Percentiles rank a stretch among this genome's conserved stretches.
phyloP scores from a whole-genome alignment of 2,113 vertebrate genomes.

The Microtus richardsoni region DNA sequence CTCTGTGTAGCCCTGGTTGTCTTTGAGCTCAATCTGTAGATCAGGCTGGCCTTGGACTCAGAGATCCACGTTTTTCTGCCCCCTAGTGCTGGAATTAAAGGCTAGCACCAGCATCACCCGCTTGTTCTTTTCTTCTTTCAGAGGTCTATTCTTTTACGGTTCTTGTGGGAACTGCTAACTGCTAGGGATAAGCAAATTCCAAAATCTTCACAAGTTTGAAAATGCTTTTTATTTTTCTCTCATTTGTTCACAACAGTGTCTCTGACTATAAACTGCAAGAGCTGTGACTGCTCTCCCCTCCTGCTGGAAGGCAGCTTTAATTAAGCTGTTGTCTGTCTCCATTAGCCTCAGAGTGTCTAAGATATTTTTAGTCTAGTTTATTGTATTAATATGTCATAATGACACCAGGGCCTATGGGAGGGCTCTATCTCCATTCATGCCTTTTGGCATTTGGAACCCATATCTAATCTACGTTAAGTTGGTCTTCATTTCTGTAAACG shows the following conservation, averaged over 20 bases:
- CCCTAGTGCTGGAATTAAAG: background rate
- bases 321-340: background rate
- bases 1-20: background rate
- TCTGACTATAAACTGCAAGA: background rate
- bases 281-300: background rate
- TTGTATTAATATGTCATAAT: background rate
- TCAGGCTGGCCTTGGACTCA: background rate
- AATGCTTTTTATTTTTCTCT: background rate
- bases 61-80: background rate
- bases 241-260: background rate
- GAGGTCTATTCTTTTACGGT: background rate
- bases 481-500: background rate
- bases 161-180: background rate
- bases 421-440: background rate
- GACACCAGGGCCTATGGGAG: background rate
- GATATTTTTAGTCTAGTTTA: background rate
- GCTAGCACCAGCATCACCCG: background rate
- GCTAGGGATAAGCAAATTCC: background rate
- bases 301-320: too few species aligned
- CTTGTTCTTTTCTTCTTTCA: background rate
- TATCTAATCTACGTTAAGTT: background rate
- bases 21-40: background rate
- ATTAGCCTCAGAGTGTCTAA: background rate
- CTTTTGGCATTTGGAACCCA: background rate
- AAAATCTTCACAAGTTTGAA: background rate